A percentile compares a stretch with the other conserved stretches of the same genome.
These are phyloP conservation scores for Drosophila kurseongensis DNA, from an alignment of 1,140 invertebrate species.

Conservation along the genomic window DNA sequence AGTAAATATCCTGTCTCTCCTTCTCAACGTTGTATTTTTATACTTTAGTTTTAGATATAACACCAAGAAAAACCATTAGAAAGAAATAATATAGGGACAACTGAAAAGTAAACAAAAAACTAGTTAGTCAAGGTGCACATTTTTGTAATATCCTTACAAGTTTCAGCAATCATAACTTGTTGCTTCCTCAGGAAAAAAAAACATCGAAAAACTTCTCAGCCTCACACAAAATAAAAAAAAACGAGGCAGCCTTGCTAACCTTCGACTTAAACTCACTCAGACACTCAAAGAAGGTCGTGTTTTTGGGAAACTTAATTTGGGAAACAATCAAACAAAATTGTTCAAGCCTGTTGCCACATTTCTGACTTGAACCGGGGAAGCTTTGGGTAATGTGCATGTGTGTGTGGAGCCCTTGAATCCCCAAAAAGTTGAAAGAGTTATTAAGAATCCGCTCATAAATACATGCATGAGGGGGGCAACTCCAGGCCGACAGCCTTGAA, in stretches of 20 bases:
- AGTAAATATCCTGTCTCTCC: no score
- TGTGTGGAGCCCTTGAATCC: neutral
- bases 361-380: conserved; percentile 33
- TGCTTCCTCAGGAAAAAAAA: conserved; percentile 1
- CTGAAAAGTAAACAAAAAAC: neutral
- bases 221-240: neutral
- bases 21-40: no score
- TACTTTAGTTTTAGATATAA: no score
- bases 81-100: no score
- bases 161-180: conserved; percentile 20
- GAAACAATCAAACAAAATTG: conserved; percentile 67
- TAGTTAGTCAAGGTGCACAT: neutral
- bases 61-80: no score
- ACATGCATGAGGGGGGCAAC: conserved; percentile 20
- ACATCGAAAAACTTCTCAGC: neutral
- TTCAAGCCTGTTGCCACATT: conserved; percentile 37
- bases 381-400: conserved; percentile 19
- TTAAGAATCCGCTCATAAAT: conserved; percentile 61
- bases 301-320: conserved; percentile 58
- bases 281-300: conserved; percentile 27
- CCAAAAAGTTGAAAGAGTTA: conserved; percentile 63
- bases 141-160: no score
- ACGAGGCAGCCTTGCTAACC: neutral
- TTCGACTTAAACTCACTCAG: neutral
- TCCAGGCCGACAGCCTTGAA: neutral